Percentiles rank a stretch among this genome's conserved stretches.
These are phyloP conservation scores for Hemicentrotus pulcherrimus DNA, from an alignment of 35 echinoderm and acorn worm species.

Conservation along the genomic window DNA sequence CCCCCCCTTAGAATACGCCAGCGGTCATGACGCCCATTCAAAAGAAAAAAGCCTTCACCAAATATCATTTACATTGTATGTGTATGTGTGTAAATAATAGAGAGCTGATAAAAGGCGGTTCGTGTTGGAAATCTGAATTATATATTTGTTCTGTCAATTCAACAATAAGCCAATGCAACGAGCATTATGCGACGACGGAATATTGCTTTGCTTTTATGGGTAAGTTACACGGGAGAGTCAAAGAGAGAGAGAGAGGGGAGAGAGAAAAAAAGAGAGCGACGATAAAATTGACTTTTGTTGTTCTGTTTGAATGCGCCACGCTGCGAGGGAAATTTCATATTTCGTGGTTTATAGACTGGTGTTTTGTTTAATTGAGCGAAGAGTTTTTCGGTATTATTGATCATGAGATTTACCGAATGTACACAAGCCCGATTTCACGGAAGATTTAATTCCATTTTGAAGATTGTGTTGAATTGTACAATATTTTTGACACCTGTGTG, in stretches of 20 bases:
- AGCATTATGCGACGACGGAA: constrained; percentile 2
- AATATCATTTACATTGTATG: constrained; percentile 20
- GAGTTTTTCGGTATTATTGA: not conserved
- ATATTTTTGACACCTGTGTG: not conserved
- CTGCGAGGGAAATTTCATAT: not conserved
- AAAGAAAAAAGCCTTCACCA: not conserved
- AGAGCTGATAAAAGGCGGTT: not conserved
- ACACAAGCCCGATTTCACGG: constrained; percentile 7
- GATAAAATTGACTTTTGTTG: constrained; percentile 4
- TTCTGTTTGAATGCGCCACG: not conserved
- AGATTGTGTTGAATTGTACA: not conserved
- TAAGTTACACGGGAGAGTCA: not conserved
- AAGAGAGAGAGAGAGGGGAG: constrained; percentile 18
- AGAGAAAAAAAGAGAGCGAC: not conserved
- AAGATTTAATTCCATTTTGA: constrained; percentile 12
- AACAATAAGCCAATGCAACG: constrained; percentile 23
- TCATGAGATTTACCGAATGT: not conserved
- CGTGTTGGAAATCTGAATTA: not conserved
- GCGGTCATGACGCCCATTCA: not conserved
- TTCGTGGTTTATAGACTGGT: not conserved
- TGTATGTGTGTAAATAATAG: not conserved
- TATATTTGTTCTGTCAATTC: constrained; percentile 45
- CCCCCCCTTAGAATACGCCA: not conserved
- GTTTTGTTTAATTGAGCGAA: constrained; percentile 45
- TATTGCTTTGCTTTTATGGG: constrained; percentile 31